Conservation (phyloP, 2,888 invertebrate genomes). For the Andrena bicolor region DNA sequence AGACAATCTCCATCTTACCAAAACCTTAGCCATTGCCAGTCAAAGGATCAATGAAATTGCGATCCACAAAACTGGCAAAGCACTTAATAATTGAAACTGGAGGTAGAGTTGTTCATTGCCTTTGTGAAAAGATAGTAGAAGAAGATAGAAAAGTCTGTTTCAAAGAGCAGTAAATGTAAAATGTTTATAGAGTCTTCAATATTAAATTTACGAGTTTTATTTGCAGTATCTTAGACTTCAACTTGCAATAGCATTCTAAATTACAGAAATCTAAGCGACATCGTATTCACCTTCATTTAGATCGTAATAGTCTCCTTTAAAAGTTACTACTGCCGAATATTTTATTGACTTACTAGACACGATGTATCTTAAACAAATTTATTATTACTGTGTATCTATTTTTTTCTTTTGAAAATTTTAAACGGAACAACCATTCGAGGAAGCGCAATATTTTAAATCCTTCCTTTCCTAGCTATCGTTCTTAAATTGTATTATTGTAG, state of each 20-base stretch:
- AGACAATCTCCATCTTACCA: background rate
- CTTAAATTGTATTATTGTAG: conserved; percentile 30
- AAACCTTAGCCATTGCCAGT: too few species aligned
- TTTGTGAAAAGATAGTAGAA: too few species aligned
- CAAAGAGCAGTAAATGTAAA: too few species aligned
- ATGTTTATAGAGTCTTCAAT: too few species aligned
- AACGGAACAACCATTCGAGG: conserved; percentile 19
- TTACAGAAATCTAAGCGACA: background rate
- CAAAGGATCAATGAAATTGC: too few species aligned
- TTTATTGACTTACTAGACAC: conserved; percentile 15
- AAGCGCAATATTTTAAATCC: conserved; percentile 44
- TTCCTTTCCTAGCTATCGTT: conserved; percentile 16
- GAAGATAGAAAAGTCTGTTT: too few species aligned
- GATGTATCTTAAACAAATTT: conserved; percentile 12
- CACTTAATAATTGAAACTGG: too few species aligned
- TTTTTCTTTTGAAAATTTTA: background rate
- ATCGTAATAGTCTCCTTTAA: conserved; percentile 4
- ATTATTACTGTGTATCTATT: conserved; percentile 1
- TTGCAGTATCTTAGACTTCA: background rate
- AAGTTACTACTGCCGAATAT: conserved; percentile 19
- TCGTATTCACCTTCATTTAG: conserved; percentile 19
- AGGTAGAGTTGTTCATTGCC: too few species aligned
- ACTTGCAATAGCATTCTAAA: background rate
- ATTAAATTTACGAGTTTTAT: background rate
- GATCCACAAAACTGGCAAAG: too few species aligned